Base-by-base conservation (phyloP, 2,888 invertebrate species). In the Rhyacophila evoluta region DNA sequence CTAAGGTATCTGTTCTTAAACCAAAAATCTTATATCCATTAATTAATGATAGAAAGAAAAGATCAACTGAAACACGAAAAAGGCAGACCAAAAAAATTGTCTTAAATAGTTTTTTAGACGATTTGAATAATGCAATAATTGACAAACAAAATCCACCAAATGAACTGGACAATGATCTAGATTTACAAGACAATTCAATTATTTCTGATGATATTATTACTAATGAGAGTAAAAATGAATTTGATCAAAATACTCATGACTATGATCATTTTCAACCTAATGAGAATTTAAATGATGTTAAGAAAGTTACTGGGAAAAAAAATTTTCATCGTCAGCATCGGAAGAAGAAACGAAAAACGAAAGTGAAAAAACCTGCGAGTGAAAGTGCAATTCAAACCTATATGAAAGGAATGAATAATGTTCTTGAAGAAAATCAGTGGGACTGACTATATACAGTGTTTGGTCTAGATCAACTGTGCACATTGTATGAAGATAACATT, bases 371-470 rank as follows among this genome's bases (percentile, higher is more conserved):
- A 55, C 77, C 80, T 67, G 28, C 15, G 15, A 36, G 68, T 11
- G 36, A 75, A 72, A 74, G 78, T n/a, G 36, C 82, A 75, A 75
- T 55, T 37, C 36, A 74, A 72, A 67, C 39, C 6, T 81, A 82
- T 41, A 72, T 82, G 76, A 85, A 88, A 27, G 84, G 85, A 28
- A 84, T 88, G 12, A 87, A 86, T 39, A 87, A 88, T 33, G 87
- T 87, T 0, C 76, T 89, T 1, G 89, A 89, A 1, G 88, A 88
- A 1, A 87, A 87, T 85, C 88, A 88, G 0, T 89, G 89, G 89
- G 85, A 88, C 88, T 89, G 89, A 89, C 89, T 89, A 89, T 89
- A 77, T 27, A 73, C 72, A 78, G 83, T 83, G 79, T 77, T 76
- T 74, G 75, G 71, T 15, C 5, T 81, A 6, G 81, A 81, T 36